These are phyloP conservation scores for Neelides sp. DNA, from an alignment of 1,140 invertebrate genomes.

Conservation along the genomic window DNA sequence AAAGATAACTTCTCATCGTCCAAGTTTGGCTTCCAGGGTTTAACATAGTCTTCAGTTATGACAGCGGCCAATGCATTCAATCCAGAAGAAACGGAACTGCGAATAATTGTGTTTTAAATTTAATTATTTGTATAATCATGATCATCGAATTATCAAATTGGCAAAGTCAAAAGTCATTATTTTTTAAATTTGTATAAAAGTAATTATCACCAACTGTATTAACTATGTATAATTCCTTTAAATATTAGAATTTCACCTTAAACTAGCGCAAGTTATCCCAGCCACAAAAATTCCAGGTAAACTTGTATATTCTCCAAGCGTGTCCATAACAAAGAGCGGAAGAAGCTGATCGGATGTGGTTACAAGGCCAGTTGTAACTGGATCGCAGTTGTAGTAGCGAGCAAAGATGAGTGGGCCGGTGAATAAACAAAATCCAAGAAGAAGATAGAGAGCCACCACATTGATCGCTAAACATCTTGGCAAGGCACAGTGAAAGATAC, in stretches of 20 bases:
- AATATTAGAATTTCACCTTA: no score
- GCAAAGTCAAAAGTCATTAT: no score
- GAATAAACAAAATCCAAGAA: not conserved
- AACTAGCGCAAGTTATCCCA: slow-evolving; percentile 41
- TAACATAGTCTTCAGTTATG: slow-evolving; percentile 21
- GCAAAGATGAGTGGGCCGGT: slow-evolving; percentile 13
- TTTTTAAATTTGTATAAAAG: no score
- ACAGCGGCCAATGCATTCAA: slow-evolving; percentile 25
- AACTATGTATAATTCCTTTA: no score
- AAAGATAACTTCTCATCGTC: slow-evolving; percentile 7
- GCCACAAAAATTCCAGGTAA: slow-evolving; percentile 31
- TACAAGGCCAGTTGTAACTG: slow-evolving; percentile 27
- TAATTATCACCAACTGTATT: no score
- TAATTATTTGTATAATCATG: no score
- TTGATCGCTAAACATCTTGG: slow-evolving; percentile 33
- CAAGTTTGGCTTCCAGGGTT: slow-evolving; percentile 7
- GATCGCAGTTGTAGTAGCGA: slow-evolving; percentile 16
- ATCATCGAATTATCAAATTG: no score
- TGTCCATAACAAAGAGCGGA: slow-evolving; percentile 40
- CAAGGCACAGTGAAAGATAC: slow-evolving; percentile 35
- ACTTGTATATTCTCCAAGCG: slow-evolving; percentile 33
- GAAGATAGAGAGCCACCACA: slow-evolving; percentile 5
- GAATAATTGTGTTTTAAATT: not conserved
- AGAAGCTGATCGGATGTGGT: slow-evolving; percentile 33
- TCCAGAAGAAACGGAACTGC: slow-evolving; percentile 23